Base-by-base conservation (phyloP, 1,140 invertebrate genomes). In the Drosophila willistoni region DNA sequence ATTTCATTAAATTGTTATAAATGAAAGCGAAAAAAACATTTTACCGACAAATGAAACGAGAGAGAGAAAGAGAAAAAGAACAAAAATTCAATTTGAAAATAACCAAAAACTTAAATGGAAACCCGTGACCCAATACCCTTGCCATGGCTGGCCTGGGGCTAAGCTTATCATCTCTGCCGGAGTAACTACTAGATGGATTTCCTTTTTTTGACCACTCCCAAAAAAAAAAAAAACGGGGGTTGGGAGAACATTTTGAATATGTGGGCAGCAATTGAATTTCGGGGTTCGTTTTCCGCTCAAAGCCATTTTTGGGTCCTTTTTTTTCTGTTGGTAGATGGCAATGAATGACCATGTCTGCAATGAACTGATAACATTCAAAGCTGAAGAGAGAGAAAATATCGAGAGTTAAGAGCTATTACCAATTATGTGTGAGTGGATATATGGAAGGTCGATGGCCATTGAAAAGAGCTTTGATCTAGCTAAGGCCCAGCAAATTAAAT, bases 1-100 rank as follows among this genome's bases (percentile, higher is more conserved):
- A 81, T 90, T 89, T 90, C 85, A 89, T 89, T 90, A 90, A 89
- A 89, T 90, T 84, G 81, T 90, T 85, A 89, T 89, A 89, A 89
- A 89, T 89, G 85, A 70, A 90, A 69, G 34, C 56, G 60, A 41
- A 39, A 47, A 70, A 70, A 22, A 51, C 44, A 51, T 51, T 51
- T 51, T 9, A 22, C 44, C 44, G 10, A 51, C 44, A 17, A 17
- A 47, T 12, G 36, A 39, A 36, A 36, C 34, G 34, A 34, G 39
- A 66, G 12, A 4, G 22, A 25, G 22, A 25, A 2, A 25, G 22
- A 25, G 22, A 57, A 44, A 77, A 36, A 64, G 17, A 47, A 6
- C 7, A 14, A 64, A 55, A 56, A 87, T 89, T 90, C 73, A 87
- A 85, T 87, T 87, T 87, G 84, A 84, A 89, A 87, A 87, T 89